Percentiles rank a stretch among this genome's conserved stretches.
These are phyloP conservation scores for Sminthurinus signatus DNA, from an alignment of 1,140 invertebrate species.

Conservation along the genomic window DNA sequence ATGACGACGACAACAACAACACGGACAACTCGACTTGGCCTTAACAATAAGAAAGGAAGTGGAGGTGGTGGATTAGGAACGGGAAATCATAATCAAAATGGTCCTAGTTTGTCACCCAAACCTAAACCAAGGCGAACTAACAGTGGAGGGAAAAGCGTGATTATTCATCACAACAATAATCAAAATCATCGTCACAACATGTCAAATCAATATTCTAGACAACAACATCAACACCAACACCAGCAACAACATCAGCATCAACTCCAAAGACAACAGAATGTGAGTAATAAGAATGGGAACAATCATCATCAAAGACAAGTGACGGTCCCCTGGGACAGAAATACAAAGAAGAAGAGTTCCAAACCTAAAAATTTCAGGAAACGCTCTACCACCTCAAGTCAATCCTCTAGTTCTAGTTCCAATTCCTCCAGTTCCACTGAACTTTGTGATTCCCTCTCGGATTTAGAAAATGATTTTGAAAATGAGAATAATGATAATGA, in stretches of 20 bases:
- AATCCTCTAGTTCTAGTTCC: constrained; percentile 15
- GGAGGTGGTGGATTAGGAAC: too few species aligned
- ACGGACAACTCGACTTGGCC: too few species aligned
- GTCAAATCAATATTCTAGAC: too few species aligned
- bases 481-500: too few species aligned
- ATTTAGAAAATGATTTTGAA: constrained; percentile 11
- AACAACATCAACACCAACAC: background rate
- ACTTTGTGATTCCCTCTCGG: constrained; percentile 34
- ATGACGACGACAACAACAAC: background rate
- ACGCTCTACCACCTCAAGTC: constrained; percentile 19
- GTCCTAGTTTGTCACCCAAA: constrained; percentile 18
- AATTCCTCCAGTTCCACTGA: constrained; percentile 32
- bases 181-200: too few species aligned
- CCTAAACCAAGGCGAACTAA: constrained; percentile 24
- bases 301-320: constrained; percentile 16
- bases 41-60: too few species aligned
- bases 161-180: constrained; percentile 9
- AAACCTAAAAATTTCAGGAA: constrained; percentile 24
- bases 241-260: too few species aligned
- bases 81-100: too few species aligned
- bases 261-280: background rate
- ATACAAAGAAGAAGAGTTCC: background rate
- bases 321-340: constrained; percentile 35
- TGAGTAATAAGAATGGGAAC: background rate
- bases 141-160: constrained; percentile 10